Evolutionary conservation across 2,797 vertebrate genomes (phyloP).

Genomic region (Tokudaia tokunoshimensis): DNA sequence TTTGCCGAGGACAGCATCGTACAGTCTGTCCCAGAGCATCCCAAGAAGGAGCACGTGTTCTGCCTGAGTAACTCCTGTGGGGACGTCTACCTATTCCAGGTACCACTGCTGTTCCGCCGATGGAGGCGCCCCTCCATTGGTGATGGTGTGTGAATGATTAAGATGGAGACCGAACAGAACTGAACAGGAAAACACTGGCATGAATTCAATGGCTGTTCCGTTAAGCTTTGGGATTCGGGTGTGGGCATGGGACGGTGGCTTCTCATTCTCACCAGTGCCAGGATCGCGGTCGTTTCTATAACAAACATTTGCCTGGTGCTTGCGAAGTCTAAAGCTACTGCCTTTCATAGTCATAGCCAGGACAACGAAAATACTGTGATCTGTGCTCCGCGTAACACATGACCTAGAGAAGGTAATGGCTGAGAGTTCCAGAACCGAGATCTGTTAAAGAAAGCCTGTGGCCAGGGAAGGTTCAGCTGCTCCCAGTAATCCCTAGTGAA

Average conservation of each 20-base stretch:
- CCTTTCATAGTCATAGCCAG: not conserved
- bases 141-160: rapidly evolving
- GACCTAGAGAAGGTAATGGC: not conserved
- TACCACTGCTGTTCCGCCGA: constrained; percentile 72
- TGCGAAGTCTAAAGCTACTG: not conserved
- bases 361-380: not conserved
- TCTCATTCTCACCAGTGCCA: not conserved
- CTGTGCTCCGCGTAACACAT: not conserved
- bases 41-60: constrained; percentile 97
- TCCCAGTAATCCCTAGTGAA: not conserved
- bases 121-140: no score
- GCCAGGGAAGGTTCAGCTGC: not conserved
- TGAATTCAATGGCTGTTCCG: rapidly evolving
- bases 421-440: not conserved
- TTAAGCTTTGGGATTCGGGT: not conserved
- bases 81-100: constrained; percentile 97
- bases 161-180: not conserved
- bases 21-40: constrained; percentile 96
- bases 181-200: no score
- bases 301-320: not conserved
- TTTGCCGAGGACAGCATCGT: constrained; percentile 96
- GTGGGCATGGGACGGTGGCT: not conserved
- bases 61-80: constrained; percentile 97
- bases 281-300: rapidly evolving
- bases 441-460: not conserved